Evolutionary conservation across 2,888 invertebrate genomes (phyloP).

Genomic region (Epinotia bilunana): DNA sequence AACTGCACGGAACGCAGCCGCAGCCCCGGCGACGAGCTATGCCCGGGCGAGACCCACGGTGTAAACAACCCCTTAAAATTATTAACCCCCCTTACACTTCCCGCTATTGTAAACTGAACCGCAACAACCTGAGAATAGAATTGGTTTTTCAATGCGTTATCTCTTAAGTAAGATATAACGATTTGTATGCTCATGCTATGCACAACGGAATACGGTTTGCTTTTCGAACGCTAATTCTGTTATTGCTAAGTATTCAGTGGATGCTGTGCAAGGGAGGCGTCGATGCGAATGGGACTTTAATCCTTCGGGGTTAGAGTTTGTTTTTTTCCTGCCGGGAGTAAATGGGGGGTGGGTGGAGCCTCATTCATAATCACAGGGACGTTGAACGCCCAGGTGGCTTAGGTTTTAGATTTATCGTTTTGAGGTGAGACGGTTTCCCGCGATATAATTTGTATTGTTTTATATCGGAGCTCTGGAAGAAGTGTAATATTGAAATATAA

Average conservation of each 20-base stretch:
- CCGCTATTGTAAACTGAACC: slow-evolving; percentile 52
- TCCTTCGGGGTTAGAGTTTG: slow-evolving; percentile 50
- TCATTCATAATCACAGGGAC: slow-evolving; percentile 78
- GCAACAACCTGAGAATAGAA: slow-evolving; percentile 49
- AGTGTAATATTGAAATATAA: slow-evolving; percentile 26
- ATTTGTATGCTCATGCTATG: slow-evolving; percentile 71
- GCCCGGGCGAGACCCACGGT: slow-evolving; percentile 69
- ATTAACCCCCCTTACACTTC: slow-evolving; percentile 38
- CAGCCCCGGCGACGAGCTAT: slow-evolving; percentile 78
- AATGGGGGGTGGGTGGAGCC: slow-evolving; percentile 59
- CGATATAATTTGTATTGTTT: slow-evolving; percentile 74
- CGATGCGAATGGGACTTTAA: slow-evolving; percentile 53
- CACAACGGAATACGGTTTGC: slow-evolving; percentile 76
- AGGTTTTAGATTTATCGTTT: slow-evolving; percentile 79
- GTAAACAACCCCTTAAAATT: slow-evolving; percentile 64
- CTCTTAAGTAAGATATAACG: slow-evolving; percentile 64
- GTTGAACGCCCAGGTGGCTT: slow-evolving; percentile 82
- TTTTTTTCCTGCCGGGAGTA: slow-evolving; percentile 50
- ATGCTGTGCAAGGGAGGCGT: slow-evolving; percentile 29
- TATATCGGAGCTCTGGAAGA: slow-evolving; percentile 45
- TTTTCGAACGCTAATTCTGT: slow-evolving; percentile 78
- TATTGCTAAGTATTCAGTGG: slow-evolving; percentile 61
- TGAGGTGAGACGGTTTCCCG: slow-evolving; percentile 71
- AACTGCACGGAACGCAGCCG: slow-evolving; percentile 45
- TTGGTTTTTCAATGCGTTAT: slow-evolving; percentile 49